Conservation (phyloP, 1,140 invertebrate species). For the Cyclina sinensis region DNA sequence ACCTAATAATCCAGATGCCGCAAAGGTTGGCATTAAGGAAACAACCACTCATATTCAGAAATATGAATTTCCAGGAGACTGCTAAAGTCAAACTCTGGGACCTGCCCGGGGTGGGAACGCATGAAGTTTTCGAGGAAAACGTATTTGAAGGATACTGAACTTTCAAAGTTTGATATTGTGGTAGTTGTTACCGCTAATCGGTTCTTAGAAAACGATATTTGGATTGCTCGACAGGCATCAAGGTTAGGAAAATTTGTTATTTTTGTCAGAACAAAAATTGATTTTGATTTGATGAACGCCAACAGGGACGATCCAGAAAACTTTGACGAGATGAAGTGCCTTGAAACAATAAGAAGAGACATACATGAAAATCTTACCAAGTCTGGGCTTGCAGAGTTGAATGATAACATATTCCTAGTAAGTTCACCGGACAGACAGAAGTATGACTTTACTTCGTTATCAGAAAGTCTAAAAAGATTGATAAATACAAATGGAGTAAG, state of each 20-base stretch:
- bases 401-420: not conserved
- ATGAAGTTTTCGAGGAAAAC: not conserved
- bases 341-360: conserved; percentile 34
- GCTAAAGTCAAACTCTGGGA: conserved; percentile 64
- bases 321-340: conserved; percentile 24
- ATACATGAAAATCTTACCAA: not conserved
- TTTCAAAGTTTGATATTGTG: conserved; percentile 65
- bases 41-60: conserved; percentile 60
- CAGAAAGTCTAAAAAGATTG: not conserved
- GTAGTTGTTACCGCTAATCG: conserved; percentile 55
- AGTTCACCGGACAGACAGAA: not conserved
- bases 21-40: conserved; percentile 55
- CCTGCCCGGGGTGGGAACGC: conserved; percentile 64
- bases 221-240: conserved; percentile 31
- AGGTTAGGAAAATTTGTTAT: conserved; percentile 34
- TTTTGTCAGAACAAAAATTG: conserved; percentile 65
- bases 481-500: not conserved
- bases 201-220: conserved; percentile 54
- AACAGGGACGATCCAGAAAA: not conserved
- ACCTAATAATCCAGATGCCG: not conserved
- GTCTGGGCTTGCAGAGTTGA: not conserved
- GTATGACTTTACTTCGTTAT: not conserved
- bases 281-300: conserved; percentile 48
- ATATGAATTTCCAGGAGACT: conserved; percentile 67
- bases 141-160: conserved; percentile 48